phyloP scores from a whole-genome alignment of 1,140 invertebrate genomes.

The Acromyrmex charruanus region DNA sequence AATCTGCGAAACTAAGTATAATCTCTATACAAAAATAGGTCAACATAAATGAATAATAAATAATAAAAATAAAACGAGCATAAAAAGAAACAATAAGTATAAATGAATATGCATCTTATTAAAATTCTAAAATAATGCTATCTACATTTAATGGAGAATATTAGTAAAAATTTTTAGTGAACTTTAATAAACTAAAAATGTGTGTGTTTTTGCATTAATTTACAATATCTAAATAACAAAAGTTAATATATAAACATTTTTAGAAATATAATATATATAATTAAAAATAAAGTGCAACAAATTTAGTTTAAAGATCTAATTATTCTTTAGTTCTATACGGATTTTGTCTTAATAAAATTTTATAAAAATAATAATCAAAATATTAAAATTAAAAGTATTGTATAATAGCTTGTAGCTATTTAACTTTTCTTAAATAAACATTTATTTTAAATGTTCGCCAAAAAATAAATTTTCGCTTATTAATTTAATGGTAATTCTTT shows the following conservation, averaged over 20 bases:
- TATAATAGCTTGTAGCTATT: too few species aligned
- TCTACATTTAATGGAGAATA: not conserved
- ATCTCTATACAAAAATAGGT: not conserved
- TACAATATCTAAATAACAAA: not conserved
- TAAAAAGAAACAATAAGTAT: not conserved
- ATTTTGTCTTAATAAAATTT: too few species aligned
- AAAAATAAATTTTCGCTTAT: not conserved
- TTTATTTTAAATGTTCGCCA: not conserved
- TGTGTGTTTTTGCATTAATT: not conserved
- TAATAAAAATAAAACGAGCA: not conserved
- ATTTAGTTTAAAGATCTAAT: too few species aligned
- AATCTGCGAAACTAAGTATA: not conserved
- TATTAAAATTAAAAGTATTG: too few species aligned
- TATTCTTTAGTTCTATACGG: too few species aligned
- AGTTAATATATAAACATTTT: not conserved
- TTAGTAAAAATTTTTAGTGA: not conserved
- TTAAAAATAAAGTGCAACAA: not conserved
- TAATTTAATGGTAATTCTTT: not conserved
- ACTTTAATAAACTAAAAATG: not conserved
- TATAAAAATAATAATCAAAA: too few species aligned
- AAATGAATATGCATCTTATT: not conserved
- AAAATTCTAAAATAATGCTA: not conserved
- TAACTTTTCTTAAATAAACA: too few species aligned
- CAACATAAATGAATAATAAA: not conserved
- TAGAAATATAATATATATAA: not conserved